Evolutionary conservation across 2,797 vertebrate species (phyloP), one percentile per base, ranked within the genome.

Genomic region (Picus viridis): DNA sequence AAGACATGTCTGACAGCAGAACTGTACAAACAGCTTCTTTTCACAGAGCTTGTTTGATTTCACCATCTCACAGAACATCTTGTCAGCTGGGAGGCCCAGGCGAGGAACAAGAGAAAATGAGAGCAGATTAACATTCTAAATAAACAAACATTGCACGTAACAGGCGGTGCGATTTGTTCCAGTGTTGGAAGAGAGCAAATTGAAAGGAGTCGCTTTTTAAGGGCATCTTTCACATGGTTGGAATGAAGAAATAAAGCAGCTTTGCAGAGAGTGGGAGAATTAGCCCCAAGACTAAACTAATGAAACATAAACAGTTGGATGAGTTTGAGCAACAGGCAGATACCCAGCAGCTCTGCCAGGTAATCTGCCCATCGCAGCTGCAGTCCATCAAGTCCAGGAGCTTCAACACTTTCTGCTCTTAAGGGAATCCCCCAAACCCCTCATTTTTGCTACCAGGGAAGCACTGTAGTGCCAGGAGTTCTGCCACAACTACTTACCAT

Each of bases 1-100:
- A 94, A 98, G 97, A 96, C 99, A 99, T 16, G 98, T 99, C 79
- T 97, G 98, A 97, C 99, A 99, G 97, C 99, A 99, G 97, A 99
- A 99, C 95, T 99, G 98, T 68, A 98, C 98, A 96, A 99, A 99
- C 54, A 99, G 98, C 94, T 98, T 99, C 97, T 98, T 98, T 96
- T 99, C 98, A 75, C 99, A 99, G 61, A 99, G 98, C 83, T 98
- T 98, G 95, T 98, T 99, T 89, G 98, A 99, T 92, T 98, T 99
- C 71, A 99, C 98, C 99, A 99, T 99, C 96, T 99, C 98, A 51
- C 99, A 99, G 98, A 99, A 99, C 10, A 98, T 97, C 94, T 99
- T 98, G 22, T 99, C 98, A 30, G 98, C 99, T 99, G 96, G 75
- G 59, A 83, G 71, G 92, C 83, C 73, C 0, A 56, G 79, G 17